Percentiles rank a stretch among this genome's conserved stretches.
Evolutionary conservation across 1,140 invertebrate species (phyloP).

Genomic region (Anastatus disparis): DNA sequence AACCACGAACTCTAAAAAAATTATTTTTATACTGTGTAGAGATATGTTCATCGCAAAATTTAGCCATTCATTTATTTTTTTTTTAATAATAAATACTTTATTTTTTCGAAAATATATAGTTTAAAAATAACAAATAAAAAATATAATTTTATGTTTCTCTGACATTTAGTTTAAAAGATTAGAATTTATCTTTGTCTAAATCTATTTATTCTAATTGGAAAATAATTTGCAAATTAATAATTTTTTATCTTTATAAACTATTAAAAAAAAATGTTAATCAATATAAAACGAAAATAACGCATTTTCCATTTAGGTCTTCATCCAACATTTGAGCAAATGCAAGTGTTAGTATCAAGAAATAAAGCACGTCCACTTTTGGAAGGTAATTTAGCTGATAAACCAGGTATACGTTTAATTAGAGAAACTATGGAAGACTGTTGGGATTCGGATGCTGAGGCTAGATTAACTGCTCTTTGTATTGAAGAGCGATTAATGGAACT

Average conservation of each 20-base stretch:
- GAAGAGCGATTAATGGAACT: conserved; percentile 86
- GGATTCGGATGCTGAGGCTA: conserved; percentile 93
- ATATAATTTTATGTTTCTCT: conserved; percentile 5
- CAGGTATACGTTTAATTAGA: conserved; percentile 77
- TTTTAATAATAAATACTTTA: no score
- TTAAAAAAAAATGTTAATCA: no score
- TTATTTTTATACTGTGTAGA: no score
- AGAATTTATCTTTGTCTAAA: no score
- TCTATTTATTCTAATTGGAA: no score
- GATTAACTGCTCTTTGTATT: conserved; percentile 89
- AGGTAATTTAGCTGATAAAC: conserved; percentile 65
- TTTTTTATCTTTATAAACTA: background rate
- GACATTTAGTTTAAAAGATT: background rate
- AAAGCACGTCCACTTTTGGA: conserved; percentile 86
- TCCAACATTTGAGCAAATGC: conserved; percentile 82
- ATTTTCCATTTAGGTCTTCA: conserved; percentile 67
- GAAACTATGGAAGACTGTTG: conserved; percentile 95
- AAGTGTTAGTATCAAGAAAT: conserved; percentile 82
- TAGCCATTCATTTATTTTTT: no score
- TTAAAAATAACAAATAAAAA: no score
- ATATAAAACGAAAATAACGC: no score
- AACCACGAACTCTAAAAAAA: no score
- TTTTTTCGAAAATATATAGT: no score
- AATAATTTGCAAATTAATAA: no score
- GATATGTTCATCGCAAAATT: no score